phyloP scores from a whole-genome alignment of 2,113 vertebrate genomes.

The Diphyllodes magnificus region DNA sequence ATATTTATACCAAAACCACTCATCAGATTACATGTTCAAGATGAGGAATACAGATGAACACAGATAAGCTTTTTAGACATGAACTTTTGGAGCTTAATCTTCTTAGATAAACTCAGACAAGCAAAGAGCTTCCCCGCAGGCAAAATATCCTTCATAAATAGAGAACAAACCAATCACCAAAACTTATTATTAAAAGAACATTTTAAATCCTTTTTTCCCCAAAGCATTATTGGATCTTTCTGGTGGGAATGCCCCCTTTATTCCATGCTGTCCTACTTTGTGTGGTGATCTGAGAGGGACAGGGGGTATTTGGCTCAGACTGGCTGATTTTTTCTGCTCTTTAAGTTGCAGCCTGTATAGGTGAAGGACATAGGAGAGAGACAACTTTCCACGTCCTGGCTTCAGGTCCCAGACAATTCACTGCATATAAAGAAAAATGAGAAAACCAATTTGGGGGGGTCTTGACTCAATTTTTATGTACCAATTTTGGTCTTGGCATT shows the following conservation, averaged over 20 bases:
- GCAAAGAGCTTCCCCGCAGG: background rate
- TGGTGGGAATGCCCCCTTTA: background rate
- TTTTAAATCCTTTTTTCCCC: background rate
- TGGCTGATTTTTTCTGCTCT: background rate
- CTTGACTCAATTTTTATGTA: background rate
- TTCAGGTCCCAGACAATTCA: background rate
- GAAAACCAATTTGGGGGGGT: background rate
- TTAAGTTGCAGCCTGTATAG: background rate
- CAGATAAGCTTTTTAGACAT: conserved; percentile 3
- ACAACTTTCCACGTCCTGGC: background rate
- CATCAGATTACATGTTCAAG: conserved; percentile 12
- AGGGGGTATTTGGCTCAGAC: background rate
- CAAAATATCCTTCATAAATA: background rate
- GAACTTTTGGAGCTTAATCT: conserved; percentile 40
- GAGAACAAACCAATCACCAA: conserved; percentile 1
- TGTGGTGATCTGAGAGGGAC: background rate
- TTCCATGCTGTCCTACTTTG: background rate
- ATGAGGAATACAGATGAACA: conserved; percentile 26
- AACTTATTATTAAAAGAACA: background rate
- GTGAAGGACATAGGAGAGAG: background rate
- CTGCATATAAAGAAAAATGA: background rate
- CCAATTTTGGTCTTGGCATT: background rate
- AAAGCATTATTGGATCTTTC: background rate
- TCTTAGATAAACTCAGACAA: conserved; percentile 47
- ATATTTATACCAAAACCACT: background rate